Percentiles rank a stretch among this genome's conserved stretches.
Conservation (phyloP, 2,888 invertebrate species). For the Mesoligia furuncula region DNA sequence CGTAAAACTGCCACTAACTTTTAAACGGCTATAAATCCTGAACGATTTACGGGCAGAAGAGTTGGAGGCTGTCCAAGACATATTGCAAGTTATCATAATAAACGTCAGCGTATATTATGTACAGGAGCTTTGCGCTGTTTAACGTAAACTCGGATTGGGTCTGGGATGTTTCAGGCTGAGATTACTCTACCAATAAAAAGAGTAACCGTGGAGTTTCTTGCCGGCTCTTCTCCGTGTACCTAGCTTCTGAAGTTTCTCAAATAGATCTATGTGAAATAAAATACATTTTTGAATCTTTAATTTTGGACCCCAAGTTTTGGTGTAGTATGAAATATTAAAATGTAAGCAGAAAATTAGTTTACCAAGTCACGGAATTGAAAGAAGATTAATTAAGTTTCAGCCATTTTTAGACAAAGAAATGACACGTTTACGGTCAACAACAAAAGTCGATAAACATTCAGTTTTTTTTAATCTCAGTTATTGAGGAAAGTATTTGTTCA, state of each 20-base stretch:
- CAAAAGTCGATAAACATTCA: too few relatives aligned
- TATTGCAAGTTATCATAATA: slow-evolving; percentile 47
- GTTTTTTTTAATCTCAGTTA: too few relatives aligned
- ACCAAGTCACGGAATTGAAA: background rate
- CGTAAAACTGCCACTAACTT: slow-evolving; percentile 35
- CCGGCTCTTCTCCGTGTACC: background rate
- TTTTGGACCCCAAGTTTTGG: background rate
- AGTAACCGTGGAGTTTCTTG: background rate
- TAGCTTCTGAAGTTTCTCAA: background rate
- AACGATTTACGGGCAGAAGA: slow-evolving; percentile 16
- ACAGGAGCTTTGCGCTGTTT: background rate
- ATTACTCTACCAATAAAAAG: background rate
- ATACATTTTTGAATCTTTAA: background rate
- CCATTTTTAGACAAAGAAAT: background rate
- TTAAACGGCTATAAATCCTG: slow-evolving; percentile 40
- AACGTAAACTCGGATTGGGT: background rate
- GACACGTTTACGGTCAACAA: background rate
- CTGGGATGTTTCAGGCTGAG: background rate
- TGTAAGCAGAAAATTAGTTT: background rate
- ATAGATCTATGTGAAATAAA: too few relatives aligned
- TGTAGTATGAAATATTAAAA: background rate
- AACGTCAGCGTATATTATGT: slow-evolving; percentile 23
- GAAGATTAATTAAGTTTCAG: background rate
- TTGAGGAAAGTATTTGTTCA: too few relatives aligned
- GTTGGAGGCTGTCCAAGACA: slow-evolving; percentile 48